Evolutionary conservation across 1,140 invertebrate species (phyloP).

Genomic region (Drosophila obscura): DNA sequence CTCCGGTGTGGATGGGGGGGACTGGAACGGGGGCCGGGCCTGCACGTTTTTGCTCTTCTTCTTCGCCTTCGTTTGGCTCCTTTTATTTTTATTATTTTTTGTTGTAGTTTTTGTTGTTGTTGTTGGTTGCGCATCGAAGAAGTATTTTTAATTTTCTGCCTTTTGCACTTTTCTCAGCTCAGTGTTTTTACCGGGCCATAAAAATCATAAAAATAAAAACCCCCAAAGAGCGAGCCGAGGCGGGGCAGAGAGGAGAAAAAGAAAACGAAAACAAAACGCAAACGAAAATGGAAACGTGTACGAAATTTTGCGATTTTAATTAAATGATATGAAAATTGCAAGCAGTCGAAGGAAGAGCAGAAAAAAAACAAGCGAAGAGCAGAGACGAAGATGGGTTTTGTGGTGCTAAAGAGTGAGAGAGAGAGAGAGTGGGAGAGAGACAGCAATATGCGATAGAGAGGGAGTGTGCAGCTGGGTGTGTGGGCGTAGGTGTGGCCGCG

Average conservation of each 20-base stretch:
- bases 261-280: slow-evolving; percentile 31
- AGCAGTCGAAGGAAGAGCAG: slow-evolving; percentile 30
- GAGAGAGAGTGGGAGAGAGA: neutral
- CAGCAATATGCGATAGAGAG: neutral
- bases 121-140: slow-evolving; percentile 46
- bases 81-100: slow-evolving; percentile 44
- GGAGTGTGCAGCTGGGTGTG: slow-evolving; percentile 8
- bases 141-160: slow-evolving; percentile 81
- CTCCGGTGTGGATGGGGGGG: neutral
- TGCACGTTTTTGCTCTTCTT: slow-evolving; percentile 20
- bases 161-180: slow-evolving; percentile 73
- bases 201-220: slow-evolving; percentile 79
- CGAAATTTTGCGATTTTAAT: slow-evolving; percentile 82
- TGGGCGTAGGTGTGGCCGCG: slow-evolving; percentile 49
- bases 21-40: neutral
- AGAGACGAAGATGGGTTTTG: slow-evolving; percentile 29
- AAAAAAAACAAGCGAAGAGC: slow-evolving; percentile 37
- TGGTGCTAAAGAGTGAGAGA: too few species aligned
- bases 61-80: slow-evolving; percentile 31
- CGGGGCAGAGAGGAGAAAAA: neutral
- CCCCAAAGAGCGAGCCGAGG: slow-evolving; percentile 14
- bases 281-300: slow-evolving; percentile 73
- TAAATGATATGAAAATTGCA: slow-evolving; percentile 82
- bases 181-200: slow-evolving; percentile 72
- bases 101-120: slow-evolving; percentile 20